These are phyloP conservation scores for Diplodus puntazzo DNA, from an alignment of 2,797 vertebrate species.

Conservation along the genomic window DNA sequence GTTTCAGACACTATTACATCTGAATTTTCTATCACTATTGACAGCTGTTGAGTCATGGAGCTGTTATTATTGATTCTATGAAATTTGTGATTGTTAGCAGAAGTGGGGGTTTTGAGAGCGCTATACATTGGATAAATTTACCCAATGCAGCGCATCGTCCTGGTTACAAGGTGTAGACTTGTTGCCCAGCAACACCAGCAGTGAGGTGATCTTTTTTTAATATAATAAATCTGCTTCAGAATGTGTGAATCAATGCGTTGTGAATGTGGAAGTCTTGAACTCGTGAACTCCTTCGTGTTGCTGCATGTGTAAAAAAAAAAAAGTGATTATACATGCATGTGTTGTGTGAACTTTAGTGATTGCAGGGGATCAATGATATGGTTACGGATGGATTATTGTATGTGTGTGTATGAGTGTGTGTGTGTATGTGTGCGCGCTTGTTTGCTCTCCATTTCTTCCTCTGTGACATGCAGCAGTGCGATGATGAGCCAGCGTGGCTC, in stretches of 20 bases:
- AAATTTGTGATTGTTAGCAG: background rate
- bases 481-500: slow-evolving; percentile 65
- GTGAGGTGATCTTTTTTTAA: slow-evolving; percentile 32
- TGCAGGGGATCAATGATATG: slow-evolving; percentile 28
- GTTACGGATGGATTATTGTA: slow-evolving; percentile 37
- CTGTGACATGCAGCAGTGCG: slow-evolving; percentile 48
- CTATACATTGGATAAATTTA: background rate
- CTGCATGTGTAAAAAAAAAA: slow-evolving; percentile 1
- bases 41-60: background rate
- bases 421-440: background rate
- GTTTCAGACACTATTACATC: background rate
- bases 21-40: background rate
- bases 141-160: background rate
- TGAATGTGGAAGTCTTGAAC: background rate
- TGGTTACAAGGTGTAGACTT: slow-evolving; percentile 17
- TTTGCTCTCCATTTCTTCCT: slow-evolving; percentile 42
- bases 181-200: slow-evolving; percentile 49
- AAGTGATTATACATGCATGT: background rate
- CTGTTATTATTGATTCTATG: background rate
- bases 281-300: background rate
- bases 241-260: slow-evolving; percentile 21
- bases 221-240: slow-evolving; percentile 25
- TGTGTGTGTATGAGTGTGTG: slow-evolving; percentile 7
- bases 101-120: background rate
- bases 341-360: slow-evolving; percentile 31